Base-by-base conservation (phyloP, 2,113 vertebrate genomes). In the Plecturocebus donacophilus region DNA sequence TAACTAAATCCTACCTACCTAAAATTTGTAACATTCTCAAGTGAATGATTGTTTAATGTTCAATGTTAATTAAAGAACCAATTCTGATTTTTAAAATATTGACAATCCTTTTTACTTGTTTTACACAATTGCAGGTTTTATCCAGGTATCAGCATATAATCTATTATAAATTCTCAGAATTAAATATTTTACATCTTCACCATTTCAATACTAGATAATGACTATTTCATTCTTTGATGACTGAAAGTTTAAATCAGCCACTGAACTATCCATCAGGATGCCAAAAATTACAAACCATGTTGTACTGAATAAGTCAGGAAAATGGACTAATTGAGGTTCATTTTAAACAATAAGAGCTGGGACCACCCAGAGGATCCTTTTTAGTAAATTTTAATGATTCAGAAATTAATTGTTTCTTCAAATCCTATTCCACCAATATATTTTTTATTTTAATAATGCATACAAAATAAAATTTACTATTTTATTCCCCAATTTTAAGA, bases 51-150 rank as follows among this genome's bases (percentile, higher is more conserved):
- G 88, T 45, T 89, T 49, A 56, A 71, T 64, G 38, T 54, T 87
- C 61, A 58, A 13, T 73, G 20, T 68, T 90, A 79, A 95, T 84
- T 90, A 38, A 84, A 42, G 30, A 87, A 80, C 0, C 8, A 70
- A 54, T 49, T 94, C 92, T 71, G 94, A 80, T 47, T 73, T 70
- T 25, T 73, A 86, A 90, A 86, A 40, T 40, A 73, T n/a, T 82
- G 66, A 23, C 20, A 66, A 20, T 76, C 19, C 20, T 58, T 17
- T 89, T 83, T 30, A 81, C 40, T 70, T 52, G 56, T 54, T 13
- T 47, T 90, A 82, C 8, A 79, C 27, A 76, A 87, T 47, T 92
- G 12, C 14, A 90, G 49, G 7, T 79, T 83, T 82, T 83, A 58
- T 42, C 23, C 9, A 35, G 27, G 38, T 25, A 64, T 45, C 19